These are phyloP conservation scores for Phenganax marumi DNA, from an alignment of 92 coral and sea anemone genomes.

Conservation along the genomic window DNA sequence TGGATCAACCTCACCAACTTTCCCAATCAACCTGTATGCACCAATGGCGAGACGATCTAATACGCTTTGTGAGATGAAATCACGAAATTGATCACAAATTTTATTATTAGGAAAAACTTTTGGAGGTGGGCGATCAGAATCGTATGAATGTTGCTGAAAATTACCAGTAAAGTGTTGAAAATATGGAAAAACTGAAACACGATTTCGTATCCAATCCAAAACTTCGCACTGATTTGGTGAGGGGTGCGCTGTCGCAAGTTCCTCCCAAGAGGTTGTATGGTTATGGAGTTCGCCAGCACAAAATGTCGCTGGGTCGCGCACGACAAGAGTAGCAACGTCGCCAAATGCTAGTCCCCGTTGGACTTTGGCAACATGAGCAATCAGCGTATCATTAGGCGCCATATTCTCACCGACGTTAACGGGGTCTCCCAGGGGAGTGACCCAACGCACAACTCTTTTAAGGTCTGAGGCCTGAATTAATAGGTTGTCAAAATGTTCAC, in stretches of 20 bases:
- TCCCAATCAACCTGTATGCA: not conserved
- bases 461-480: not conserved
- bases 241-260: not conserved
- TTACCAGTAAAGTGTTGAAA: conserved; percentile 1
- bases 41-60: not conserved
- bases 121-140: conserved; percentile 25
- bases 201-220: not conserved
- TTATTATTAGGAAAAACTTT: not conserved
- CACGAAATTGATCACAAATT: not conserved
- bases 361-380: not conserved
- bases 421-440: not conserved
- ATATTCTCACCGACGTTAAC: not conserved
- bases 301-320: not conserved
- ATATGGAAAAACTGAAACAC: not conserved
- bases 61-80: not conserved
- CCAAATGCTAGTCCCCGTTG: not conserved
- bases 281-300: conserved; percentile 6
- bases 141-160: not conserved
- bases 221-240: not conserved
- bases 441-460: not conserved
- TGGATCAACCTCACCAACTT: not conserved
- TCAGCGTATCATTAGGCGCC: not conserved
- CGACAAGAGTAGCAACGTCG: not conserved
- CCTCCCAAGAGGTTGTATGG: not conserved
- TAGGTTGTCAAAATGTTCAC: not conserved